A percentile compares a stretch with the other conserved stretches of the same genome.
Evolutionary conservation across 1,140 invertebrate species (phyloP).

Genomic region (Samia ricini): DNA sequence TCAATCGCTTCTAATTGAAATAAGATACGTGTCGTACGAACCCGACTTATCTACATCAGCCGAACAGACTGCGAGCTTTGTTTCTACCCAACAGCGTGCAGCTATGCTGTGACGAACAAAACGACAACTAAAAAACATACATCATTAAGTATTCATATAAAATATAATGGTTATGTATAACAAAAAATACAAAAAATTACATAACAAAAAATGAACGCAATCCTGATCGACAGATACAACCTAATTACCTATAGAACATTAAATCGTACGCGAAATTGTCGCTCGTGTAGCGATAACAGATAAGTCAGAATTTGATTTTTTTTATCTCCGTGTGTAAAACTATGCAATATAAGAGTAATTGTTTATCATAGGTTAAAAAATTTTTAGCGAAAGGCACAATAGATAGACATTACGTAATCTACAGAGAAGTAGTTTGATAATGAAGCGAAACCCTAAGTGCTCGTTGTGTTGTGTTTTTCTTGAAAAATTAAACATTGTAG

Average conservation of each 20-base stretch:
- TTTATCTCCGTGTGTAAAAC: no score
- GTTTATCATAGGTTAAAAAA: not conserved
- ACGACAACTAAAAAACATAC: not conserved
- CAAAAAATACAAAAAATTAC: no score
- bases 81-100: not conserved
- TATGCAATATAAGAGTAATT: no score
- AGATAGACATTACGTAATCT: not conserved
- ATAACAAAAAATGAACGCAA: no score
- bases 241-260: no score
- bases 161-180: no score
- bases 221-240: no score
- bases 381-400: not conserved
- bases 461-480: not conserved
- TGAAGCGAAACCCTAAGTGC: not conserved
- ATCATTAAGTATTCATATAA: not conserved
- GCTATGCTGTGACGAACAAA: not conserved
- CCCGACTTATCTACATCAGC: not conserved
- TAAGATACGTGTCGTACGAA: not conserved
- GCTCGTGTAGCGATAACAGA: no score
- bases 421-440: not conserved
- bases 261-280: no score
- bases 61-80: not conserved
- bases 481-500: no score
- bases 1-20: conserved; percentile 5
- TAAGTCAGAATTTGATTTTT: no score